Base-by-base conservation (phyloP, 1,140 invertebrate species). In the Drosophila melanica region DNA sequence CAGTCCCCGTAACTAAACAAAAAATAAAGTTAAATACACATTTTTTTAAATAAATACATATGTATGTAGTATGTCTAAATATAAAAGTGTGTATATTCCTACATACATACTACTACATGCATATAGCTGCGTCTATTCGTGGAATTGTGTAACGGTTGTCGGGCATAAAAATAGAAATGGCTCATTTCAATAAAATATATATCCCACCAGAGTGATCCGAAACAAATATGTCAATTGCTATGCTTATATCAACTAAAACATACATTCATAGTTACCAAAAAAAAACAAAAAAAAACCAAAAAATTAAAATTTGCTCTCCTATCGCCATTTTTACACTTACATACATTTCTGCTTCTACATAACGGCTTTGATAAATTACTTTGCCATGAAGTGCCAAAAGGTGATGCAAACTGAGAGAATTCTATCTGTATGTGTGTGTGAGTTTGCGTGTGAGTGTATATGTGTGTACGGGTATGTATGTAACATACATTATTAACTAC, bases 61-160 rank as follows among this genome's bases (percentile, higher is more conserved):
- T 35, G 23, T 4, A 23, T 23, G 20, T 23, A 47, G 14, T 47
- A 59, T 39, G 11, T 51, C 35, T 33, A 70, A 30, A 30, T 33
- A 48, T 57, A 47, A 37, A 39, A 27, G 10, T 58, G 64, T 57
- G 18, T 42, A 47, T 42, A 55, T 74, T 18, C 18, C 39, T 41
- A 54, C 12, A 48, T 53, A 42, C 27, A 14, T n/a, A 54, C 30
- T 23, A 53, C 18, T 48, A 48, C 10, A 45, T 45, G 4, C 9
- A 42, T 47, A 35, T n/a, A 53, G 37, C 45, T 71, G 64, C 27
- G 23, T 42, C 60, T 77, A 58, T 77, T 75, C 42, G 57, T 75
- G 57, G 62, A 68, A 75, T 78, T 80, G 75, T 80, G 77, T 78
- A 78, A 80, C 55, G 63, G 68, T 62, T 69, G 57, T 62, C 42